Evolutionary conservation across 1,140 invertebrate genomes (phyloP), one percentile per base, ranked within the genome.

Genomic region (Hesperophylax magnus): DNA sequence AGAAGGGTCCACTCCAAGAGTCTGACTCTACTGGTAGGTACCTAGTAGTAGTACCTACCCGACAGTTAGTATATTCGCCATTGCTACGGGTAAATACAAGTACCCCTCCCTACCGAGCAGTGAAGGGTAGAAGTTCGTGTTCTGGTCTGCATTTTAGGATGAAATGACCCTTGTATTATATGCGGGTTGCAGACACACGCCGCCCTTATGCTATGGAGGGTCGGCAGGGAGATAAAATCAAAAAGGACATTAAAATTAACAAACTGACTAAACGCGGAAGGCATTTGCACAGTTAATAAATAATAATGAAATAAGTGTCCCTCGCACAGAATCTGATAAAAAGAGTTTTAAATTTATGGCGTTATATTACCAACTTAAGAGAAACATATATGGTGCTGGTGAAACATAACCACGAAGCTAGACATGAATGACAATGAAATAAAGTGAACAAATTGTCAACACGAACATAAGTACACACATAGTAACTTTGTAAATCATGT

Each of bases 221-320:
- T 75, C 72, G 47, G 47, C 14, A 11, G 53, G 24, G 14, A 79
- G 77, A 79, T 79, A 71, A 56, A 54, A 79, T 79, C 77, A 58
- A 79, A 47, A 18, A n/a, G 34, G 39, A 31, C 65, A 79, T 79
- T 79, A 79, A 72, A 79, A 79, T 79, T 79, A 72, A 79, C 77
- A 79, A 79, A 71, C 52, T 53, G 60, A 27, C 67, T 17, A 79
- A 79, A 75, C 72, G 54, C 54, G 15, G 6, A 18, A 72, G 20
- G n/a, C 69, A 72, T 72, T 72, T 75, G 53, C 24, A 11, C 15
- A 17, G n/a, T 11, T 75, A 75, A 75, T 75, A 75, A 75, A 75
- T 75, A 75, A 75, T 54, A 75, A 34, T 47, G 34, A 54, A 31
- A 75, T 24, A 75, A 54, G 53, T 58, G 72, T 27, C 72, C 72